Percentiles rank a stretch among this genome's conserved stretches.
Conservation (phyloP, 2,888 invertebrate genomes). For the Nebria brevicollis region DNA sequence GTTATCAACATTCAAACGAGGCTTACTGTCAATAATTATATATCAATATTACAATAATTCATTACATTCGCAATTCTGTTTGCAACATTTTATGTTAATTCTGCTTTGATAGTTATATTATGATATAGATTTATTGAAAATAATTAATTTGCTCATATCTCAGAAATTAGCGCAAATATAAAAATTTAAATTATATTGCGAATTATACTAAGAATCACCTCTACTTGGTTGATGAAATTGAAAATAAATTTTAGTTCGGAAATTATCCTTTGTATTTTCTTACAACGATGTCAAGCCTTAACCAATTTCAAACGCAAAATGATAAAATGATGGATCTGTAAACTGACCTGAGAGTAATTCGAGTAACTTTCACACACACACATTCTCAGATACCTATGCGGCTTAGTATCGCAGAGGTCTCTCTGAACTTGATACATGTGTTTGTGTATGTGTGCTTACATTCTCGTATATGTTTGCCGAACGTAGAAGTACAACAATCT, state of each 20-base stretch:
- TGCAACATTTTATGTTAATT: neutral
- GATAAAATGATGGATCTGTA: neutral
- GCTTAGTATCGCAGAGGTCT: neutral
- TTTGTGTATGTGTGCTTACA: slow-evolving; percentile 1
- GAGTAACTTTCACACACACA: neutral
- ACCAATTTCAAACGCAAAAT: neutral
- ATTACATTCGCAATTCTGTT: neutral
- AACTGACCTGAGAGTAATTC: neutral
- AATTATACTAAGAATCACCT: too few species aligned
- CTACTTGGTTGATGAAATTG: too few species aligned
- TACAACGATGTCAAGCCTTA: too few species aligned
- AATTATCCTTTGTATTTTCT: too few species aligned
- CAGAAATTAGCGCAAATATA: too few species aligned
- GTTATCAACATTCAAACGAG: neutral
- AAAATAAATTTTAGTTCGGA: too few species aligned
- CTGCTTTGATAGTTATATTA: neutral
- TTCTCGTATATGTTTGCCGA: neutral
- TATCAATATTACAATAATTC: neutral
- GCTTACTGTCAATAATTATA: neutral
- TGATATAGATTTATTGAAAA: neutral
- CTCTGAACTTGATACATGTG: neutral
- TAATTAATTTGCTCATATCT: neutral
- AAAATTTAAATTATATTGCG: too few species aligned
- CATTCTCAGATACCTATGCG: neutral
- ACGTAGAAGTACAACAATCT: neutral